Conservation (phyloP, 1,140 invertebrate species). For the Tetramorium alpestre region DNA sequence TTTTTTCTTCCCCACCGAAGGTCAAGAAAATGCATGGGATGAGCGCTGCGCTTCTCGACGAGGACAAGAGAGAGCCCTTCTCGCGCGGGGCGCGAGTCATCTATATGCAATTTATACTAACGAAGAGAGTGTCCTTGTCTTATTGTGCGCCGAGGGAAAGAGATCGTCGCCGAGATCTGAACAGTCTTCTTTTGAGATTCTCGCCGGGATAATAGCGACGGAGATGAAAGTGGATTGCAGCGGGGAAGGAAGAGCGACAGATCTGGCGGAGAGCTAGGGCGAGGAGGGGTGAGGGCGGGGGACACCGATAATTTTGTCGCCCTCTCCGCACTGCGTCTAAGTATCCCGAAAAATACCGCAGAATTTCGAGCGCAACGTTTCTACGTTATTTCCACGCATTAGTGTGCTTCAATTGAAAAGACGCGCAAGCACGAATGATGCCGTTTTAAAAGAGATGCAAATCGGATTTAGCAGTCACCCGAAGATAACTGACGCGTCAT, state of each 20-base stretch:
- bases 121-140: slow-evolving; percentile 39
- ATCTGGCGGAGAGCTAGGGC: too few species aligned
- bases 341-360: slow-evolving; percentile 33
- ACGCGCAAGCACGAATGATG: background rate
- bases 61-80: background rate
- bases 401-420: background rate
- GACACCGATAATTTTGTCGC: slow-evolving; percentile 8
- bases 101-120: slow-evolving; percentile 46
- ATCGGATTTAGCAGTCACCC: background rate
- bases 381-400: background rate
- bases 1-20: slow-evolving; percentile 12
- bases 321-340: slow-evolving; percentile 22
- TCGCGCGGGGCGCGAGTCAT: slow-evolving; percentile 10
- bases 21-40: background rate
- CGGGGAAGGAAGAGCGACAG: background rate
- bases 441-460: background rate
- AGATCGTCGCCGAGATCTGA: slow-evolving; percentile 40
- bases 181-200: slow-evolving; percentile 42
- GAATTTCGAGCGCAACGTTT: background rate
- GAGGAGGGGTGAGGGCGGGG: background rate
- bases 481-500: background rate
- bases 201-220: slow-evolving; percentile 28
- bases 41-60: background rate
- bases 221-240: slow-evolving; percentile 43
- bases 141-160: slow-evolving; percentile 20